These are phyloP conservation scores for Gambusia yucatana DNA, from an alignment of 2,797 vertebrate species.

Conservation along the genomic window DNA sequence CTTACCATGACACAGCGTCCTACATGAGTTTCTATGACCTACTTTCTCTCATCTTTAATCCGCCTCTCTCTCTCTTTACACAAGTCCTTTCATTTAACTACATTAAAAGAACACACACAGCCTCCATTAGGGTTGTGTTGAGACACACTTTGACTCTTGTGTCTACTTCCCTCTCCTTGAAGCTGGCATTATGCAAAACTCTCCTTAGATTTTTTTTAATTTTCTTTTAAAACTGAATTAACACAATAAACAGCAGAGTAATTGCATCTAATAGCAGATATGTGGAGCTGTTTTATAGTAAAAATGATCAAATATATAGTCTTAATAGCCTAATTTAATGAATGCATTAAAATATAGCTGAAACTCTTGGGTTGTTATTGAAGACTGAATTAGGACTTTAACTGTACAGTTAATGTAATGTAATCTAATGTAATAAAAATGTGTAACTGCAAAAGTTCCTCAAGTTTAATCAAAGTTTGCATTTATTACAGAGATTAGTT, in stretches of 20 bases:
- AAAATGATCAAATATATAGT: slow-evolving; percentile 1
- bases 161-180: slow-evolving; percentile 5
- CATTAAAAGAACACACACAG: slow-evolving; percentile 67
- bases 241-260: background rate
- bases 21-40: slow-evolving; percentile 65
- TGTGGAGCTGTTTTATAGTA: background rate
- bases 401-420: background rate
- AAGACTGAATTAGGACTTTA: slow-evolving; percentile 4
- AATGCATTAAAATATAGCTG: slow-evolving; percentile 7
- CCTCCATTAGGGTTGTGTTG: slow-evolving; percentile 47
- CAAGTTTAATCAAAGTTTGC: background rate
- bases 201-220: slow-evolving; percentile 3
- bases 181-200: slow-evolving; percentile 25
- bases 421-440: background rate
- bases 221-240: slow-evolving; percentile 7
- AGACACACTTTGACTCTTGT: slow-evolving; percentile 12
- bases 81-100: slow-evolving; percentile 65
- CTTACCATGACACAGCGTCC: slow-evolving; percentile 61
- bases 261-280: background rate
- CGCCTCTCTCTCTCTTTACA: slow-evolving; percentile 25
- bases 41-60: slow-evolving; percentile 67
- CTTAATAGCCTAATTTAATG: slow-evolving; percentile 1
- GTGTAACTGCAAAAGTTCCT: background rate
- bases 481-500: background rate
- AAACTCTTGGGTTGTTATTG: background rate